A percentile compares a stretch with the other conserved stretches of the same genome.
These are phyloP conservation scores for Cosmorhoe ocellata DNA, from an alignment of 2,888 invertebrate genomes.

Conservation along the genomic window DNA sequence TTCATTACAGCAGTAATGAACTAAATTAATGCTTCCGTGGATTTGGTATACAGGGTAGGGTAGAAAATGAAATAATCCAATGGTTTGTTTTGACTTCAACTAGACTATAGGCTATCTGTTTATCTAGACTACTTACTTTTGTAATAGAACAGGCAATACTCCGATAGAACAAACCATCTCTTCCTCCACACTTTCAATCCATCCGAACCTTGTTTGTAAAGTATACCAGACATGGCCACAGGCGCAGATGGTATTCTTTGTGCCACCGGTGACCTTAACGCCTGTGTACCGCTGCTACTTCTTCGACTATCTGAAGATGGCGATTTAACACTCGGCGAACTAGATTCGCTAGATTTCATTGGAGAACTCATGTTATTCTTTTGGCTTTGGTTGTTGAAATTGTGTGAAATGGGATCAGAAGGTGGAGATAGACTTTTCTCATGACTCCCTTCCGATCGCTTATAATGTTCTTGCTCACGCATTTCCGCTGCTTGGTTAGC, in stretches of 20 bases:
- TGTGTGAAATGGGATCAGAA: conserved; percentile 41
- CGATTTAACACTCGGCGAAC: conserved; percentile 74
- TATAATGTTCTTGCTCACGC: conserved; percentile 62
- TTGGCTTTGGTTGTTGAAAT: conserved; percentile 55
- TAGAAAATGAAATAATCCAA: too few species aligned
- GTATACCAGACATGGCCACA: conserved; percentile 93
- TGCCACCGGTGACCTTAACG: conserved; percentile 90
- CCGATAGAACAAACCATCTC: conserved; percentile 96
- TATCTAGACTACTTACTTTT: conserved; percentile 92
- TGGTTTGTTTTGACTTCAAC: too few species aligned
- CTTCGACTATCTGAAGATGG: conserved; percentile 77
- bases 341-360: conserved; percentile 77
- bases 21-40: too few species aligned
- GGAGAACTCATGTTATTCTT: conserved; percentile 65
- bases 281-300: conserved; percentile 82
- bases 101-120: too few species aligned
- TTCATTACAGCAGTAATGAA: too few species aligned
- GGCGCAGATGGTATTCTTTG: conserved; percentile 92
- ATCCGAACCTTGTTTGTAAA: conserved; percentile 96
- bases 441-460: conserved; percentile 60
- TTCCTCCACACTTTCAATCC: conserved; percentile 97
- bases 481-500: conserved; percentile 60
- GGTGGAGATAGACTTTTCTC: conserved; percentile 62
- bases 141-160: conserved; percentile 96
- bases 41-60: too few species aligned